Base-by-base conservation (phyloP, 1,140 invertebrate genomes). In the Hypsibius dujardini region DNA sequence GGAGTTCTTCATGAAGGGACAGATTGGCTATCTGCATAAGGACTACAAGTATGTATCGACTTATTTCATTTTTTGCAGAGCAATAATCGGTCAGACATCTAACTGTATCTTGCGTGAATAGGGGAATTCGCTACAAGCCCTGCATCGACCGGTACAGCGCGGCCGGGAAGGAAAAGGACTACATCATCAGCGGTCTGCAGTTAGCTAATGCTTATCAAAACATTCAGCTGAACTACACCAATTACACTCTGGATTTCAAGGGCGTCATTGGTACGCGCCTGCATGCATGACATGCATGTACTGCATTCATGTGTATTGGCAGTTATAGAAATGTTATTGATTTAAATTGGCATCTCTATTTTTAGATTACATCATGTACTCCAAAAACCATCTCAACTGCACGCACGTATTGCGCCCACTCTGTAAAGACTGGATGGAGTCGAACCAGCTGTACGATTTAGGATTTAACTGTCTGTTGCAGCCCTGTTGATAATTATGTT, bases 331-430 rank as follows among this genome's bases (percentile, higher is more conserved):
- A 28, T 28, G 28, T 28, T 28, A 28, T 28, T 28, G 28, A 28
- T 28, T 28, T 28, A 28, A 28, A 28, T 28, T 28, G 28, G 28
- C 28, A 28, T 28, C 28, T 28, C 28, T 28, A 28, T 28, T 28
- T 28, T 28, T 28, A 28, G 96, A 99, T 82, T 98, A 99, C 84
- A 96, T 99, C 80, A 96, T 97, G 83, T 95, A 91, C 80, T 90
- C 92, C 72, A 90, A 90, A 79, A 87, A 90, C 77, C 90, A 89
- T 77, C 93, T 98, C 88, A 90, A 88, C 75, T 90, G 92, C 15
- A 81, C 97, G 46, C 95, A 94, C 70, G 82, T 97, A 47, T 82
- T 98, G 14, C 95, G 95, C 0, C 91, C 93, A 45, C 81, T 98
- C 46, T 92, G 92, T 71, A 84, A 87, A 71, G 89, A 94, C 69